Base-by-base conservation (phyloP, 1,140 invertebrate genomes). In the Bicyclus anynana region DNA sequence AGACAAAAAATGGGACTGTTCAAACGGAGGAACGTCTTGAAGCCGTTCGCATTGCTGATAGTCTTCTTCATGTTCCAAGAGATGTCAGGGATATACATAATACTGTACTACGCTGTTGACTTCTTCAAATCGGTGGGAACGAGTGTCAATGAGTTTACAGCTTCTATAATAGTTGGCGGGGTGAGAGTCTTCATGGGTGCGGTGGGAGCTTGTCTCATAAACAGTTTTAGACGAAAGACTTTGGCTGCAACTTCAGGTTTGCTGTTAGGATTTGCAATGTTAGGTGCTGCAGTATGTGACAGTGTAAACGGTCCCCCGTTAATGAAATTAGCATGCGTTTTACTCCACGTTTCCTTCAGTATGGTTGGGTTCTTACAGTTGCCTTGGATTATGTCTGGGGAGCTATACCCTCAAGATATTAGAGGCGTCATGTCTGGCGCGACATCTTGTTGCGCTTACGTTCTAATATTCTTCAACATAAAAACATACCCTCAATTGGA, bases 361-460 rank as follows among this genome's bases (percentile, higher is more conserved):
- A 95, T 94, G 93, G 89, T 94, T 2, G 94, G 94, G 0, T 94
- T 93, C 69, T 74, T 94, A 0, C 94, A 93, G 17, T 80, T 95
- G 5, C 94, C 94, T 0, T 94, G 93, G 93, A 92, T 94, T 1
- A 93, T 95, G 91, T 93, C 91, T 0, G 93, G 93, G 0, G 94
- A 95, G 72, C 65, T 94, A n/a, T 95, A 94, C 63, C 93, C 93
- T 1, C 80, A 94, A 33, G 89, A 90, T 46, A 92, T 93, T 10
- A 85, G 94, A 53, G 93, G 93, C 0, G 89, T 93, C 0, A 91
- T 94, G 88, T 91, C 92, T 0, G 94, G 94, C 0, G 68, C 94
- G 0, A 93, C 93, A 0, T 91, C 93, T 0, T 93, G 93, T 18
- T 90, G 94, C n/a, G 93, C 91, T 0, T 93, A 95, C 55, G 73